Base-by-base conservation (phyloP, 2,888 invertebrate genomes). In the Hyposoter dolosus region DNA sequence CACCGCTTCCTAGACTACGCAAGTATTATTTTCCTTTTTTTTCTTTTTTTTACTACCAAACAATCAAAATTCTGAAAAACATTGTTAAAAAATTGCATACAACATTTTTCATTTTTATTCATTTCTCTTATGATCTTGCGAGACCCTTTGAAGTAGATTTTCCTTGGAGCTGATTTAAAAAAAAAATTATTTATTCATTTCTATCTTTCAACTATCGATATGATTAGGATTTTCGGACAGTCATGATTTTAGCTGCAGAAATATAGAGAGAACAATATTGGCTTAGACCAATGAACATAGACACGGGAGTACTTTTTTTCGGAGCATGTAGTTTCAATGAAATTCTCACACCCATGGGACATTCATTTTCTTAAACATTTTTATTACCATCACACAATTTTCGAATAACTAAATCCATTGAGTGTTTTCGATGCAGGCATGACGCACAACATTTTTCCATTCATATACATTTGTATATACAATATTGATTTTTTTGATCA, bases 371-470 rank as follows among this genome's bases (percentile, higher is more conserved):
- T 40, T 43, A 19, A 50, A 28, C 32, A 65, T 43, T 81, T 47
- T 47, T 23, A 35, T 32, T 60, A 66, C 15, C 17, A 78, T 72
- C 84, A 84, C 75, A 15, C 74, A 47, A 74, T 15, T 40, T 40
- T 79, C 28, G 47, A 68, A 75, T 40, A 50, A 45, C 3, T 10
- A 68, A 60, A 80, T 72, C 75, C 65, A 69, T 45, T 74, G 19
- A 72, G 79, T 83, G 85, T 85, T 77, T 77, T 82, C 77, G 63
- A 23, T 75, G 71, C 80, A 85, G 85, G 85, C 85, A 85, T 85
- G 85, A 79, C 83, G 83, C 85, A 85, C 85, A 83, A 82, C 78
- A 85, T 83, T 45, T 45, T n/a, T 63, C 23, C 17, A 23, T 60
- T 23, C 50, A 76, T 45, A 76, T 45, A 45, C 28, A 17, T 43